Evolutionary conservation across 2,797 vertebrate genomes (phyloP).

Genomic region (Garrulus glandarius): DNA sequence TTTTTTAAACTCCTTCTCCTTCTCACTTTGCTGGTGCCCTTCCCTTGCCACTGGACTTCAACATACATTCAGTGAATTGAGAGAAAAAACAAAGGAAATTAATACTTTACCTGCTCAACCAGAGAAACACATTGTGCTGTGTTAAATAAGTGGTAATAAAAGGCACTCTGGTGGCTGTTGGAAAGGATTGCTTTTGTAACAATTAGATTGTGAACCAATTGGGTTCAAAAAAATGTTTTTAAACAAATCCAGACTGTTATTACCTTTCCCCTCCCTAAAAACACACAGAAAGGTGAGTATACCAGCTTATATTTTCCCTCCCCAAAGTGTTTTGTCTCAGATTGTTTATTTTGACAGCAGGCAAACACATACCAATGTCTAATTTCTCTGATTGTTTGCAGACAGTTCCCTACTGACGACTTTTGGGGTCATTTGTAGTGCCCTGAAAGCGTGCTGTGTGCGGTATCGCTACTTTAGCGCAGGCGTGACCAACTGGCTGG

Average conservation of each 20-base stretch:
- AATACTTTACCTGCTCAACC: background rate
- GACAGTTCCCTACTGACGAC: slow-evolving; percentile 80
- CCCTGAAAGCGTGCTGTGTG: slow-evolving; percentile 75
- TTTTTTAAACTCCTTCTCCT: background rate
- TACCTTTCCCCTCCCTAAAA: background rate
- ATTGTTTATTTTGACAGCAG: background rate
- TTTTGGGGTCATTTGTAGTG: slow-evolving; percentile 81
- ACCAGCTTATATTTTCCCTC: background rate
- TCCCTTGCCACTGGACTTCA: background rate
- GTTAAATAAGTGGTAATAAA: background rate
- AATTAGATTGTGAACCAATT: background rate
- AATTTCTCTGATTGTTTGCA: slow-evolving; percentile 50
- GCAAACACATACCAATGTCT: background rate
- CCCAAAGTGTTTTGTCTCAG: background rate
- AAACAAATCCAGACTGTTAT: background rate
- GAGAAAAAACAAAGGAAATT: background rate
- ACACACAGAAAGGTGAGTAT: background rate
- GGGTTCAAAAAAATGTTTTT: background rate
- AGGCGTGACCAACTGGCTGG: slow-evolving; percentile 78
- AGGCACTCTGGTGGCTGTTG: background rate
- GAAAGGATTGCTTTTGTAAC: background rate
- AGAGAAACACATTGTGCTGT: background rate
- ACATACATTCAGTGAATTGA: background rate
- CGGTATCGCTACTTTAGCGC: slow-evolving; percentile 71
- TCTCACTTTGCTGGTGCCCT: background rate